phyloP scores from a whole-genome alignment of 1,140 invertebrate genomes.

The Andrena cerasifolii region DNA sequence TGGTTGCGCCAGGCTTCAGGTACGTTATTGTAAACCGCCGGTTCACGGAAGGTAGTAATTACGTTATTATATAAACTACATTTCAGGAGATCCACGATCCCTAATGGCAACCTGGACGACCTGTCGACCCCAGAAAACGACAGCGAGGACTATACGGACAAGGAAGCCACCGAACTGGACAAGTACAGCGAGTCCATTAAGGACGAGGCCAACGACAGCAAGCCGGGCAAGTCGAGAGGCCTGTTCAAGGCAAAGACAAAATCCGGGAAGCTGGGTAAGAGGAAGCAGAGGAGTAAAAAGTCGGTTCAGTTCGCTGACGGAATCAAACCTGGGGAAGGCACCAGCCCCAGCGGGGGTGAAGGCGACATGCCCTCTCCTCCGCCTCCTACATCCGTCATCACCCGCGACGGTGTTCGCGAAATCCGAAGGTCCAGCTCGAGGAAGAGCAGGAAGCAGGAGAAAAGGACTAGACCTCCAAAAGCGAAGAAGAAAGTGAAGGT shows the following conservation, averaged over 20 bases:
- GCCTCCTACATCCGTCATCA: constrained; percentile 77
- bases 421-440: constrained; percentile 82
- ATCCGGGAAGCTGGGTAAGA: constrained; percentile 33
- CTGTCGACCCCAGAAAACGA: constrained; percentile 61
- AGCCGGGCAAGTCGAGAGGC: constrained; percentile 26
- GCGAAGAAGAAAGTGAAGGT: constrained; percentile 83
- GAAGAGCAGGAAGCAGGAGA: constrained; percentile 80
- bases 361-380: constrained; percentile 85
- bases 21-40: constrained; percentile 59
- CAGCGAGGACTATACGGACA: constrained; percentile 57
- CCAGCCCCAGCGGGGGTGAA: constrained; percentile 85
- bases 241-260: constrained; percentile 47
- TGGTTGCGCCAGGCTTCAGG: constrained; percentile 82
- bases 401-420: constrained; percentile 73
- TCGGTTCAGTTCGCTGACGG: constrained; percentile 86
- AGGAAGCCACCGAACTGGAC: constrained; percentile 61
- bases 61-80: neutral
- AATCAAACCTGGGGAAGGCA: constrained; percentile 86
- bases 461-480: constrained; percentile 77
- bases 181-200: constrained; percentile 45
- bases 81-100: constrained; percentile 65
- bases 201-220: constrained; percentile 34
- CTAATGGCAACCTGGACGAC: constrained; percentile 69
- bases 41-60: constrained; percentile 30
- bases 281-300: constrained; percentile 75